Evolutionary conservation across 1,140 invertebrate genomes (phyloP), one percentile per base, ranked within the genome.

Genomic region (Drosophila sproati): DNA sequence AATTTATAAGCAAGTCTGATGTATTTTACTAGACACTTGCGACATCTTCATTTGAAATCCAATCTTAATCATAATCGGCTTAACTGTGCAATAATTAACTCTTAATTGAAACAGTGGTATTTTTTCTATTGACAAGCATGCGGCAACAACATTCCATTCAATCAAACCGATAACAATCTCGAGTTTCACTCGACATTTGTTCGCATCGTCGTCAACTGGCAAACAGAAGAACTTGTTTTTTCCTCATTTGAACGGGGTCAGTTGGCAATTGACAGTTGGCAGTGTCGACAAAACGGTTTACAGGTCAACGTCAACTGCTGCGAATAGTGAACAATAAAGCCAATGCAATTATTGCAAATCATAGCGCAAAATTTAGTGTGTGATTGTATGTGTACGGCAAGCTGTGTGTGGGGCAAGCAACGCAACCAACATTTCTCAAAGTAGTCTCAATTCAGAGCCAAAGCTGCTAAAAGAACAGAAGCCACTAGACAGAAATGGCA

Each of bases 261-360:
- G 70, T 73, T 73, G 69, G 60, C 61, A 70, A 72, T 50, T 54
- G 57, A 35, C 66, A 43, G 47, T 69, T 67, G 62, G 62, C 55
- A 54, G 55, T 60, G 28, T 47, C 48, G 47, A 56, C 69, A 73
- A 76, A 76, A 73, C 69, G 70, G 74, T 73, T 77, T 62, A 77
- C 74, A 67, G 74, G 74, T 77, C 74, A 73, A 61, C 56, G 74
- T 77, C 74, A 73, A 61, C 56, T 31, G 39, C 35, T 5, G 2
- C 12, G 39, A 60, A 20, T 4, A 47, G 56, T 45, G 41, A 43
- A 43, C 63, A 68, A 60, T 68, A 68, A 67, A 73, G 51, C 41
- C 34, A 68, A 73, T 39, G 28, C 64, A 73, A 73, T 73, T 48
- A 68, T 52, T 39, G 55, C 45, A 32, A 52, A 59, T 55, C 51